Base-by-base conservation (phyloP, 2,888 invertebrate genomes). In the Aradus depressus region DNA sequence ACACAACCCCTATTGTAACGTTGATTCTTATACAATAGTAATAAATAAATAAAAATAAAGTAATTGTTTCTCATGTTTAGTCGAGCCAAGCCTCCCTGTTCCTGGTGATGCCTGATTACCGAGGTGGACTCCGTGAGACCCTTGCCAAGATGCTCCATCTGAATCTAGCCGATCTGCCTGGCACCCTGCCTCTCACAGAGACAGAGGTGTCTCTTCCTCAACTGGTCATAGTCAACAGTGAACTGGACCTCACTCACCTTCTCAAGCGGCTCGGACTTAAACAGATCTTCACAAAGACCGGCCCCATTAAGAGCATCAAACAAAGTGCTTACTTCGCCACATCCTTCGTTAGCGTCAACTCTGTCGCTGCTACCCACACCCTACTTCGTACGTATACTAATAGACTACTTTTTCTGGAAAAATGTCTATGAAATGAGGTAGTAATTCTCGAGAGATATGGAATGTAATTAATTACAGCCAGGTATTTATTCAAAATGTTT, bases 321-420 rank as follows among this genome's bases (percentile, higher is more conserved):
- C 64, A 65, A 49, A 63, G 63, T 47, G 62, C 63, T 8, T 65
- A 62, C 55, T 63, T 65, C 50, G 62, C 64, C 16, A 63, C 64
- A 8, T 63, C 64, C 14, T 65, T 64, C 47, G 60, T 61, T n/a
- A 60, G 64, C 5, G 58, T 65, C 31, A 64, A 65, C 51, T 63
- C 64, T 2, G 62, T 64, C 10, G 62, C 61, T 4, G 61, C 64
- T 14, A 60, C 62, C 1, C 56, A 58, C 6, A 57, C 62, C 3
- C 56, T 60, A 43, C 53, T 63, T 38, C 58, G 63, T 64, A 51
- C 59, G 60, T 57, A 26, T 3, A 26, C 10, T 35, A 10, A 10
- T 43, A n/a, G n/a, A n/a, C n/a, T n/a, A n/a, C n/a, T n/a, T n/a
- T n/a, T n/a, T n/a, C n/a, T n/a, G n/a, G n/a, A n/a, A n/a, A n/a